These are phyloP conservation scores for Acromyrmex charruanus DNA, from an alignment of 1,140 invertebrate species.

Conservation along the genomic window DNA sequence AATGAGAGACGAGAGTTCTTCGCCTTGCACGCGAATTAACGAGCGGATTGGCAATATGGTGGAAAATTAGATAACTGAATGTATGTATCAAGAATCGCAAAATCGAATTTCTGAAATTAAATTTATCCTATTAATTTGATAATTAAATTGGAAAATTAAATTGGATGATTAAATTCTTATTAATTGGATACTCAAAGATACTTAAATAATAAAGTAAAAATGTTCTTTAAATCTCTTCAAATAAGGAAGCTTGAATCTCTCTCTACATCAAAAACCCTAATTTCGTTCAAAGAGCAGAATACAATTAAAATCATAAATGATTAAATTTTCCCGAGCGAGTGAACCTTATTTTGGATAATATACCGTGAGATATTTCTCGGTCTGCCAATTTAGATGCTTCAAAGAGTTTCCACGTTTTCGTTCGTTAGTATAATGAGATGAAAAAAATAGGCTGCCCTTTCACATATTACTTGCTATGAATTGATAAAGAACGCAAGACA, in stretches of 20 bases:
- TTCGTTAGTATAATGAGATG: slow-evolving; percentile 16
- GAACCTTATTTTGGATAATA: neutral
- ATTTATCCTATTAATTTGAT: neutral
- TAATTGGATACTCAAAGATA: neutral
- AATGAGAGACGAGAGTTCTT: slow-evolving; percentile 52
- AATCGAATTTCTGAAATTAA: neutral
- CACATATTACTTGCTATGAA: neutral
- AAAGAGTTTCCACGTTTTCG: slow-evolving; percentile 3
- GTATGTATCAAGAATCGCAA: neutral
- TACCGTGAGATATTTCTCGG: neutral
- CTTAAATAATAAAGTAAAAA: neutral
- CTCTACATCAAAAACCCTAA: neutral
- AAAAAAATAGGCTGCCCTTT: neutral
- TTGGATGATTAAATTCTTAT: neutral
- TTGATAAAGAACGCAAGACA: slow-evolving; percentile 22
- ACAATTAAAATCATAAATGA: slow-evolving; percentile 1
- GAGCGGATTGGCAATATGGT: neutral
- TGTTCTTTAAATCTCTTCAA: neutral
- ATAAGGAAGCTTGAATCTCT: neutral
- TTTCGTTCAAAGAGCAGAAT: neutral
- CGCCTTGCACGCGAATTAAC: neutral
- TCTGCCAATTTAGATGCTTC: neutral
- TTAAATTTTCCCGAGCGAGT: slow-evolving; percentile 14
- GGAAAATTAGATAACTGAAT: neutral
- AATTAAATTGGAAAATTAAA: too few relatives aligned